Percentiles rank a stretch among this genome's conserved stretches.
Evolutionary conservation across 1,140 invertebrate species (phyloP).

Genomic region (Pseudomyrmex cubaensis): DNA sequence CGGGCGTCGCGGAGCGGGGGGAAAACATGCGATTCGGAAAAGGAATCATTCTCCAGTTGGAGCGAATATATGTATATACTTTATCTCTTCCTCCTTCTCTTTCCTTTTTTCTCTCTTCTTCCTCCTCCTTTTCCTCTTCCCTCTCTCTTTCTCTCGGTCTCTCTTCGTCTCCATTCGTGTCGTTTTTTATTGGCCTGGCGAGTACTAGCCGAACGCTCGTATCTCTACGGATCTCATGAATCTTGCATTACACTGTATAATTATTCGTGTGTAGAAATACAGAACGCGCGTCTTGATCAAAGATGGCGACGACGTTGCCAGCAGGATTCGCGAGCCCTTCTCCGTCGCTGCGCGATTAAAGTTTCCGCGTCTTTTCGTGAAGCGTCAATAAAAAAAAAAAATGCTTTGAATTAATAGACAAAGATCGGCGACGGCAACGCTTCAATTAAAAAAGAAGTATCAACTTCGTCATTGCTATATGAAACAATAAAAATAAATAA

Average conservation of each 20-base stretch:
- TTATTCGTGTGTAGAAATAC: constrained; percentile 62
- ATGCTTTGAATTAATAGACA: background rate
- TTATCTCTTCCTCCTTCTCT: background rate
- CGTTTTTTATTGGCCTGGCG: constrained; percentile 50
- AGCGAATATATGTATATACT: constrained; percentile 32
- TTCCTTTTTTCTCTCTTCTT: background rate
- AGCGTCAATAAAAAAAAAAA: constrained; percentile 12
- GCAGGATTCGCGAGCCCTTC: constrained; percentile 47
- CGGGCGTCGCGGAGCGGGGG: background rate
- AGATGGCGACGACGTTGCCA: constrained; percentile 48
- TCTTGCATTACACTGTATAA: constrained; percentile 56
- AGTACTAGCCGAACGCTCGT: constrained; percentile 59
- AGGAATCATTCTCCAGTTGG: constrained; percentile 46
- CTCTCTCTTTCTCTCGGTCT: background rate
- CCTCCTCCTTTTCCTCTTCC: background rate
- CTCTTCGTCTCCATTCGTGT: constrained; percentile 41
- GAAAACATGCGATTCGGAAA: constrained; percentile 39
- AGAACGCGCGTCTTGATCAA: constrained; percentile 53
- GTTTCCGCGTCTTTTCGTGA: background rate
- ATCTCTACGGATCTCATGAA: constrained; percentile 58
- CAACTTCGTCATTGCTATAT: background rate
- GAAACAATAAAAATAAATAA: constrained; percentile 5
- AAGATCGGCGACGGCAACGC: background rate
- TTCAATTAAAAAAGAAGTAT: no score
- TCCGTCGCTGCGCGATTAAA: constrained; percentile 15